Conservation (phyloP, 2,888 invertebrate genomes). For the Pedicia rivosa region DNA sequence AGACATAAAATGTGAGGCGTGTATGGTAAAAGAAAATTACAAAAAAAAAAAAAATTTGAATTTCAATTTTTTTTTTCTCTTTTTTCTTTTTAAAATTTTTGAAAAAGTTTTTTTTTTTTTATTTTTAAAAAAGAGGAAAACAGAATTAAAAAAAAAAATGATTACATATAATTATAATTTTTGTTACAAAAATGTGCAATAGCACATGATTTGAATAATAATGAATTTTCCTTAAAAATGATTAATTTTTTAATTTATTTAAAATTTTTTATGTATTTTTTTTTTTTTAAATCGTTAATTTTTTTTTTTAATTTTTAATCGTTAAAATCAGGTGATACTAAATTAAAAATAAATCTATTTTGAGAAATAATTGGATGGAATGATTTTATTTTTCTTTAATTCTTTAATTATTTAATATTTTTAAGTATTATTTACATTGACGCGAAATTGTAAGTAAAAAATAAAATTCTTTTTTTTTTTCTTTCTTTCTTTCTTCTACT, state of each 20-base stretch:
- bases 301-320: not conserved
- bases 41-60: too few relatives aligned
- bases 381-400: conserved; percentile 9
- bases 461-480: too few relatives aligned
- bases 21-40: not conserved
- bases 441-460: not conserved
- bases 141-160: too few relatives aligned
- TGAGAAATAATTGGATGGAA: conserved; percentile 9
- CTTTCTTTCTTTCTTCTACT: too few relatives aligned
- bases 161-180: not conserved
- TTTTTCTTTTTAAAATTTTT: too few relatives aligned
- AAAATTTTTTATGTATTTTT: not conserved
- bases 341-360: conserved; percentile 1
- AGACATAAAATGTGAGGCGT: conserved; percentile 8
- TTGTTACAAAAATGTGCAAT: conserved; percentile 3
- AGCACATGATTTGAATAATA: too few relatives aligned
- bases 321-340: not conserved
- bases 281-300: conserved; percentile 1
- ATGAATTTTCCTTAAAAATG: too few relatives aligned
- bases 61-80: too few relatives aligned
- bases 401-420: conserved; percentile 2
- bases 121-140: too few relatives aligned
- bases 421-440: not conserved
- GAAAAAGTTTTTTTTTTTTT: too few relatives aligned
- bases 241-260: not conserved